Evolutionary conservation across 64 coral and sea anemone genomes (phyloP).

Genomic region (Stichodactyla helianthus): DNA sequence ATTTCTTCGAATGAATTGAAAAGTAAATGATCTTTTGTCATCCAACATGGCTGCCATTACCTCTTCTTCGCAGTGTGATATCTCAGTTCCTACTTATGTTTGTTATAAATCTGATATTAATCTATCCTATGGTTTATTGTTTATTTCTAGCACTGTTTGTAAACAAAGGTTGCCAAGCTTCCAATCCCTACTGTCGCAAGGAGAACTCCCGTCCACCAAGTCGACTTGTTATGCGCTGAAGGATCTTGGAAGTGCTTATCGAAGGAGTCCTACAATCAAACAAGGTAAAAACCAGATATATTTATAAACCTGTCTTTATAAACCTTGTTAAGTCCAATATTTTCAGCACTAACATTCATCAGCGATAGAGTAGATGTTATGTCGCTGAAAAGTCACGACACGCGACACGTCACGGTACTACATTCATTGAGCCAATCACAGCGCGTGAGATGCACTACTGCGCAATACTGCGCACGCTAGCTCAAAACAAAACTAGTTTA

Average conservation of each 20-base stretch:
- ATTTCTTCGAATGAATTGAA: too few species aligned
- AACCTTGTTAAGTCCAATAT: too few species aligned
- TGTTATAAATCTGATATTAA: background rate
- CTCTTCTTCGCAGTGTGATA: background rate
- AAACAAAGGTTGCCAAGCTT: constrained; percentile 48
- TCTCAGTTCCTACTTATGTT: background rate
- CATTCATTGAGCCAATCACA: background rate
- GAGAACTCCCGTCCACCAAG: constrained; percentile 41
- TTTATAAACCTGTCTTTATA: too few species aligned
- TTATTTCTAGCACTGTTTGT: constrained; percentile 27
- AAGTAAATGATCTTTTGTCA: background rate
- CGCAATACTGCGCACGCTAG: too few species aligned
- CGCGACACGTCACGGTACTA: too few species aligned
- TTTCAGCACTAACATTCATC: too few species aligned
- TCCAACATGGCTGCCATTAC: constrained; percentile 6
- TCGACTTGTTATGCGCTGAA: constrained; percentile 2
- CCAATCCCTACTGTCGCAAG: constrained; percentile 44
- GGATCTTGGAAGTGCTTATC: constrained; percentile 35
- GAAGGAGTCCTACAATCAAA: constrained; percentile 35
- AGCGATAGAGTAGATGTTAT: too few species aligned
- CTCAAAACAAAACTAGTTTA: too few species aligned
- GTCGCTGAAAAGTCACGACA: too few species aligned
- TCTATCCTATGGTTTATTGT: background rate
- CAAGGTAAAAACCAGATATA: background rate
- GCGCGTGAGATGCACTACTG: too few species aligned